Conservation (phyloP, 2,888 invertebrate species). For the Troilus luridus region DNA sequence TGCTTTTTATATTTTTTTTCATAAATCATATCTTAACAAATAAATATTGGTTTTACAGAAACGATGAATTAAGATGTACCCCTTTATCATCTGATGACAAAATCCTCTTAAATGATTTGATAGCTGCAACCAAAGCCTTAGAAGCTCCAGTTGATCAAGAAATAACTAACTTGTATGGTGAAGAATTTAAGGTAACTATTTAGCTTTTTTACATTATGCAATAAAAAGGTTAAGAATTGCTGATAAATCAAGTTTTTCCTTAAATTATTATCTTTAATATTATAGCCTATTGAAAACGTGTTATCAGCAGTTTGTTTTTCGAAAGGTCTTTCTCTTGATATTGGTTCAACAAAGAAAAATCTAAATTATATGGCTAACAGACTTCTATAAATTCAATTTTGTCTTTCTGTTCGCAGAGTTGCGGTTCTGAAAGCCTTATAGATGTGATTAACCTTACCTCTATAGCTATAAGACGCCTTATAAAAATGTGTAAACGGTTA, state of each 20-base stretch:
- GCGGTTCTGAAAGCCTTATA: conserved; percentile 73
- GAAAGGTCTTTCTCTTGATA: background rate
- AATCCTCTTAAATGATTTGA: conserved; percentile 79
- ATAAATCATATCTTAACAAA: background rate
- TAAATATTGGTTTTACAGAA: background rate
- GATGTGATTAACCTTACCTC: conserved; percentile 93
- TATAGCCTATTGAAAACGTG: background rate
- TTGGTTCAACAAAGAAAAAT: background rate
- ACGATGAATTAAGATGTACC: conserved; percentile 22
- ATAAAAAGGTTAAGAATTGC: background rate
- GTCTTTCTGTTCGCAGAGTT: conserved; percentile 36
- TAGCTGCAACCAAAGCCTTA: conserved; percentile 88
- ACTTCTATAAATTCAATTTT: background rate
- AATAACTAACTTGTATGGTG: conserved; percentile 57
- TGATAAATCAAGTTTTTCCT: background rate
- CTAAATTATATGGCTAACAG: background rate
- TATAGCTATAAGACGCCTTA: conserved; percentile 87
- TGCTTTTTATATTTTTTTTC: background rate
- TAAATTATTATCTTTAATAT: background rate
- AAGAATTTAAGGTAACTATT: conserved; percentile 59
- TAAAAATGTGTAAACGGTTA: conserved; percentile 75
- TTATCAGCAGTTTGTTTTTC: background rate
- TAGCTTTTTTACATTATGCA: background rate
- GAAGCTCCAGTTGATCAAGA: conserved; percentile 87
- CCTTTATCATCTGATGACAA: conserved; percentile 81